Evolutionary conservation across 2,888 invertebrate species (phyloP).

Genomic region (Watsonalla cultraria): DNA sequence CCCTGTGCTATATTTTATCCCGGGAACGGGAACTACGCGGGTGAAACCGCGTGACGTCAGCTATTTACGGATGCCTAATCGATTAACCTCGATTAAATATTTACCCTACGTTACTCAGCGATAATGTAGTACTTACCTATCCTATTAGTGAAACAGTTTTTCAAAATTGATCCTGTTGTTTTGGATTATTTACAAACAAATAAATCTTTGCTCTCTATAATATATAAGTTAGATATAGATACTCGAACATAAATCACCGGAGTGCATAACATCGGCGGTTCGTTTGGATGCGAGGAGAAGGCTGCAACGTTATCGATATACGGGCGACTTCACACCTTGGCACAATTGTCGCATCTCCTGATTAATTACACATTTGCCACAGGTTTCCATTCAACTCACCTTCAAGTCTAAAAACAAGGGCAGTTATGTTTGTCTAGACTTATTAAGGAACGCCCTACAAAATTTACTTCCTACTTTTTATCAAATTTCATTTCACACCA

Average conservation of each 20-base stretch:
- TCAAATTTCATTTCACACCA: too few relatives aligned
- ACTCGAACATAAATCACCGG: background rate
- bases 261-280: conserved; percentile 12
- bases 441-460: conserved; percentile 14
- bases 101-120: too few relatives aligned
- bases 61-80: too few relatives aligned
- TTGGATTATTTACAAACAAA: too few relatives aligned
- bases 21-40: too few relatives aligned
- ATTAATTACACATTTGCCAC: conserved; percentile 34
- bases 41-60: too few relatives aligned
- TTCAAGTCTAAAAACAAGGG: conserved; percentile 49
- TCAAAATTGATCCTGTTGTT: too few relatives aligned
- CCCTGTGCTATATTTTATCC: too few relatives aligned
- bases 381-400: conserved; percentile 49
- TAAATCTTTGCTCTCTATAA: too few relatives aligned
- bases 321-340: conserved; percentile 65
- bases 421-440: conserved; percentile 47
- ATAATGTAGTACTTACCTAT: too few relatives aligned
- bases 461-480: conserved; percentile 12
- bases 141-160: too few relatives aligned
- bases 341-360: conserved; percentile 51
- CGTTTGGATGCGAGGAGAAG: conserved; percentile 33
- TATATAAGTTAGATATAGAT: background rate
- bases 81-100: too few relatives aligned
- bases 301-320: conserved; percentile 63